Evolutionary conservation across 2,113 vertebrate genomes (phyloP), one percentile per base, ranked within the genome.

Genomic region (Strix aluco): DNA sequence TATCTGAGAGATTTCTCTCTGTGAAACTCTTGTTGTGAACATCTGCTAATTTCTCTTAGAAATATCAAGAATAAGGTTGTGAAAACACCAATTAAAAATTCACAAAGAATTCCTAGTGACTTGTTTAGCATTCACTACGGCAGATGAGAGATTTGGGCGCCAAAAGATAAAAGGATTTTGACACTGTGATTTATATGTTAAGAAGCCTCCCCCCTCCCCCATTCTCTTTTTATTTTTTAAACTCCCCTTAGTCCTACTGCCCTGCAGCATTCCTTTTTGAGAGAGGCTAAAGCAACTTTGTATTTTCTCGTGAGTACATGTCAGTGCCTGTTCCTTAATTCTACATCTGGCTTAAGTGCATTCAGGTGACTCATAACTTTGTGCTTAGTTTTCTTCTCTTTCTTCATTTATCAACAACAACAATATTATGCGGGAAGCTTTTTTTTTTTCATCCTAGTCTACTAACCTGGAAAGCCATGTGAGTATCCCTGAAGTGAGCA

Each of bases 141-240:
- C 96, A 96, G 94, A 96, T 96, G 96, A 97, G 97, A 97, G 95
- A 93, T 97, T 90, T 94, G 93, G 95, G 87, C n/a, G 51, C 96
- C 94, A 97, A 95, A 97, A 97, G 97, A 97, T 97, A 94, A 96
- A 97, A 97, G 95, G 91, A 95, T 96, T 97, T 96, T 97, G 96
- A 96, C 94, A 88, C 93, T 92, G 95, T 92, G 96, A 97, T 97
- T 96, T 96, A 92, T 93, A 96, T 91, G 88, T 89, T 96, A 96
- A 96, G 94, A 90, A 94, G 78, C 90, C 87, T 88, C 2, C 22
- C 51, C 59, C 81, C 81, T 89, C 95, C 95, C 89, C 92, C 96
- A 92, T 88, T 82, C 85, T 78, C 78, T 91, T 90, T 94, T 73
- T 87, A 88, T 92, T 95, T 97, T 94, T 94, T 44, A 70, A 96